Evolutionary conservation across 30 jellyfish, hydroid and myxozoan species (phyloP).

Genomic region (Mastigias papua): DNA sequence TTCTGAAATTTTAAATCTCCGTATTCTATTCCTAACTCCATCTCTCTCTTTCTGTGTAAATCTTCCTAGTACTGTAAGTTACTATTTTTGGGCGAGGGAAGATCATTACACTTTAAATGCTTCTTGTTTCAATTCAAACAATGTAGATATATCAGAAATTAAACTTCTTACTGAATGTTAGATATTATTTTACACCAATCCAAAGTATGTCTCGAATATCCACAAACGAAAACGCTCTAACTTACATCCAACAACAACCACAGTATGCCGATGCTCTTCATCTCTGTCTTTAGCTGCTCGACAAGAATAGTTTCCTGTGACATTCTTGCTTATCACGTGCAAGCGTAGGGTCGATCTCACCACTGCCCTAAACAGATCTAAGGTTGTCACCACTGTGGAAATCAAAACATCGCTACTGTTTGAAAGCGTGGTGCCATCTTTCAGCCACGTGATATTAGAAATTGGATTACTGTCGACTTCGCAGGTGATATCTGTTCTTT

Average conservation of each 20-base stretch:
- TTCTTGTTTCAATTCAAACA: too few relatives aligned
- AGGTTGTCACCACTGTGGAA: neutral
- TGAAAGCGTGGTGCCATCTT: neutral
- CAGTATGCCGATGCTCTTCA: conserved; percentile 3
- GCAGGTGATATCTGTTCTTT: neutral
- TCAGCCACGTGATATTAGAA: conserved; percentile 14
- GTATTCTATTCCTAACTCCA: too few relatives aligned
- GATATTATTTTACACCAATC: too few relatives aligned
- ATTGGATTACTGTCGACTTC: conserved; percentile 20
- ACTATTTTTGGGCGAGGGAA: too few relatives aligned
- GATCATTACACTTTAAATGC: too few relatives aligned
- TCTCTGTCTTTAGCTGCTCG: conserved; percentile 38
- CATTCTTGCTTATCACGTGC: neutral
- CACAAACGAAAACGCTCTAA: neutral
- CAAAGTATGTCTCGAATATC: too few relatives aligned
- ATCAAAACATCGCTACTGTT: neutral
- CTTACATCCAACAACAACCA: conserved; percentile 47
- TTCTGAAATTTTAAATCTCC: too few relatives aligned
- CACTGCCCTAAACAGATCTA: neutral
- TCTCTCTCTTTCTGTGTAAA: too few relatives aligned
- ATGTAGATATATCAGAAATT: too few relatives aligned
- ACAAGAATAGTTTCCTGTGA: conserved; percentile 51
- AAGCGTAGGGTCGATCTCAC: conserved; percentile 8
- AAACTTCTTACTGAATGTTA: too few relatives aligned
- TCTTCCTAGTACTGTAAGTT: too few relatives aligned